Evolutionary conservation across 92 coral and sea anemone species (phyloP).

Genomic region (Scolanthus callimorphus): DNA sequence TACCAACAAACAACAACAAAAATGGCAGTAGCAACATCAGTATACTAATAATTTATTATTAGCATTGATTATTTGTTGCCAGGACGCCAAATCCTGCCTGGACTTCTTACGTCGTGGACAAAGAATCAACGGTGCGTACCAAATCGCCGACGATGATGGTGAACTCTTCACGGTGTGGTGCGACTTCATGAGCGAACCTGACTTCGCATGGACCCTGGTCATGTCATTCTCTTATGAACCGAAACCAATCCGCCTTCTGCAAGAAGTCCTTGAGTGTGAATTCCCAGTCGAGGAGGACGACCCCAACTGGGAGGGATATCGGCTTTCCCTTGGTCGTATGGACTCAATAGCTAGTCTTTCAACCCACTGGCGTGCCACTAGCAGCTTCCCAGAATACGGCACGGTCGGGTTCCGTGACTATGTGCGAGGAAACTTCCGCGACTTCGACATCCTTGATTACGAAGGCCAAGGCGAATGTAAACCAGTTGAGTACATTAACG

Average conservation of each 20-base stretch:
- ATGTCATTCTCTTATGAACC: constrained; percentile 22
- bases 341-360: constrained; percentile 14
- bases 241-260: constrained; percentile 28
- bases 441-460: constrained; percentile 17
- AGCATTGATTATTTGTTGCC: too few species aligned
- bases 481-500: constrained; percentile 20
- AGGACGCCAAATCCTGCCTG: constrained; percentile 29
- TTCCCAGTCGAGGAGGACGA: constrained; percentile 22
- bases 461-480: constrained; percentile 32
- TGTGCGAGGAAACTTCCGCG: constrained; percentile 24
- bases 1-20: too few species aligned
- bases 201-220: constrained; percentile 31
- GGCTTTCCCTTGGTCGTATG: constrained; percentile 23
- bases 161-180: constrained; percentile 27
- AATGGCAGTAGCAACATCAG: too few species aligned
- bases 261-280: constrained; percentile 12
- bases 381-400: constrained; percentile 10
- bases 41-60: too few species aligned
- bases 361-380: constrained; percentile 28
- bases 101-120: constrained; percentile 20
- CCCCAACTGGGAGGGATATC: constrained; percentile 36
- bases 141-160: constrained; percentile 11
- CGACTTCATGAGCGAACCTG: constrained; percentile 27
- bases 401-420: constrained; percentile 18
- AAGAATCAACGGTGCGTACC: constrained; percentile 20